These are phyloP conservation scores for Lutjanus campechanus DNA, from an alignment of 2,797 vertebrate species.

Conservation along the genomic window DNA sequence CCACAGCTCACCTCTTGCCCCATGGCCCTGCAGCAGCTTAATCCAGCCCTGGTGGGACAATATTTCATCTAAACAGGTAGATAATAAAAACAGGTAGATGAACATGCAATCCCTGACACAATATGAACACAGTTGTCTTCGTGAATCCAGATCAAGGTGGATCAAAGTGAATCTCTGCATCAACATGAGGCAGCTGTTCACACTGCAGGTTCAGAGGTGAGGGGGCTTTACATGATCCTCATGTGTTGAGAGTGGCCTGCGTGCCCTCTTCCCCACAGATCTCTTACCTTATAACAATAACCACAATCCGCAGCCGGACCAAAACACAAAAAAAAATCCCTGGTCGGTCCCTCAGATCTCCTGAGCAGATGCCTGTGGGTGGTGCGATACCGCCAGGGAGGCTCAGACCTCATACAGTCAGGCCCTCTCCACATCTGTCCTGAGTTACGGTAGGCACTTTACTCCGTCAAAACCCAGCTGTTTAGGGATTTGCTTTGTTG, in stretches of 20 bases:
- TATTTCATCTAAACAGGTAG: constrained; percentile 41
- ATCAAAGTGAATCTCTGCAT: constrained; percentile 79
- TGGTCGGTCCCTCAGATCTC: constrained; percentile 67
- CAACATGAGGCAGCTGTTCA: constrained; percentile 83
- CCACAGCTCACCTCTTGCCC: neutral
- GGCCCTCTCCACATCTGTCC: constrained; percentile 79
- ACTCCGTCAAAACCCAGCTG: constrained; percentile 72
- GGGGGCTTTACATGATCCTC: constrained; percentile 80
- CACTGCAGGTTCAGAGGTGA: constrained; percentile 81
- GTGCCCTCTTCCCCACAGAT: constrained; percentile 70
- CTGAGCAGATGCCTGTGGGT: constrained; percentile 73
- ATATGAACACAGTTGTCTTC: constrained; percentile 50
- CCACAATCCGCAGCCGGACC: constrained; percentile 68
- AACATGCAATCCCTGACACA: constrained; percentile 30
- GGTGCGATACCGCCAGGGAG: constrained; percentile 55
- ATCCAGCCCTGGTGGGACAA: constrained; percentile 33
- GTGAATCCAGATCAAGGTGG: constrained; percentile 75
- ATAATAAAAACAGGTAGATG: constrained; percentile 43
- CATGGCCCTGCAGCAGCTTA: neutral
- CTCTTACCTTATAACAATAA: constrained; percentile 83
- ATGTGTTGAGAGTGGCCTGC: constrained; percentile 76
- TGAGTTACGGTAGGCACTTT: constrained; percentile 78
- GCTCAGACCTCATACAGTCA: constrained; percentile 67
- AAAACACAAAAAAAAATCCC: constrained; percentile 59
- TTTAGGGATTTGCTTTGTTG: constrained; percentile 75